Conservation (phyloP, 1,140 invertebrate species). For the Brachionus rubens region DNA sequence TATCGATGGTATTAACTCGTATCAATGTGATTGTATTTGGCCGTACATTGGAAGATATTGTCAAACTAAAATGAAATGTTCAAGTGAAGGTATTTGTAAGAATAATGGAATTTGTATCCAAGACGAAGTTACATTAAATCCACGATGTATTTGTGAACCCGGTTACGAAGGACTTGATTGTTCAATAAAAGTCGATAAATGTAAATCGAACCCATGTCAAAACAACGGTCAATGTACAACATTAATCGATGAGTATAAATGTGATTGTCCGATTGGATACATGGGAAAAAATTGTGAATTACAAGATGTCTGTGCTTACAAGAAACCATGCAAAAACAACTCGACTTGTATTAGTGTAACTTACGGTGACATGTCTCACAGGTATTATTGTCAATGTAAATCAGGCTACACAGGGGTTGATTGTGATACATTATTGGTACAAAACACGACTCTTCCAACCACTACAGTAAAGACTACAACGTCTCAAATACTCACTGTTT, state of each 20-base stretch:
- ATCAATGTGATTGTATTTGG: constrained; percentile 31
- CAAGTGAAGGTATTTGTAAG: neutral
- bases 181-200: constrained; percentile 37
- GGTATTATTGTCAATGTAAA: constrained; percentile 9
- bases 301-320: neutral
- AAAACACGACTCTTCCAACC: neutral
- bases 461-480: neutral
- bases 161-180: constrained; percentile 47
- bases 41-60: constrained; percentile 33
- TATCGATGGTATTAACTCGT: constrained; percentile 82
- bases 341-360: constrained; percentile 15
- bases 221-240: neutral
- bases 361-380: neutral
- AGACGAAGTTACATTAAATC: constrained; percentile 65
- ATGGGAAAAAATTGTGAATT: constrained; percentile 66
- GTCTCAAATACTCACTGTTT: neutral
- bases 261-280: constrained; percentile 84
- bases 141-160: neutral
- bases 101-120: constrained; percentile 57
- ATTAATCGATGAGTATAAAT: constrained; percentile 67
- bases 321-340: neutral
- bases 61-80: constrained; percentile 13
- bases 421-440: neutral
- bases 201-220: neutral
- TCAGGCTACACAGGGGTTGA: neutral